Evolutionary conservation across 1,140 invertebrate species (phyloP).

Genomic region (Polyergus mexicanus): DNA sequence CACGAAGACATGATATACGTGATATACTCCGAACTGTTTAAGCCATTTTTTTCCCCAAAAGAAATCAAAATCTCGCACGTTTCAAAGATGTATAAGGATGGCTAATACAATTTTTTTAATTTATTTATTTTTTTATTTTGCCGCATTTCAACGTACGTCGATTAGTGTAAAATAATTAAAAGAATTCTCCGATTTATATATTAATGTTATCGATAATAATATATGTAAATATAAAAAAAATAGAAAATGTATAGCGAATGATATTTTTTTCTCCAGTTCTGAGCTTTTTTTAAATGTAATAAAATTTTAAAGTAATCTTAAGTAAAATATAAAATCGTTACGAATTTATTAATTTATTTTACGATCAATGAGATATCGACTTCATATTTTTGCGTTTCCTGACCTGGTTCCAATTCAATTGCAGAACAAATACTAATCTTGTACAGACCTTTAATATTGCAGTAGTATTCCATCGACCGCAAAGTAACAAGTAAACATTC

Average conservation of each 20-base stretch:
- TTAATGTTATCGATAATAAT: neutral
- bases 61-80: conserved; percentile 16
- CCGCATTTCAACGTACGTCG: neutral
- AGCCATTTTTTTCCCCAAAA: conserved; percentile 3
- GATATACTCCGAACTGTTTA: conserved; percentile 45
- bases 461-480: conserved; percentile 18
- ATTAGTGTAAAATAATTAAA: neutral
- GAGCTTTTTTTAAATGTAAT: no score
- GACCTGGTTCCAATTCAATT: conserved; percentile 8
- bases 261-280: neutral
- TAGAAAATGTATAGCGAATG: neutral
- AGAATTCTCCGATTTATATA: neutral
- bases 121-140: neutral
- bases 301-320: neutral
- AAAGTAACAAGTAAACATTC: conserved; percentile 30
- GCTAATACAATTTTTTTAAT: neutral
- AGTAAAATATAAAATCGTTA: neutral
- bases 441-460: conserved; percentile 30
- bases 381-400: conserved; percentile 20
- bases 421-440: conserved; percentile 49
- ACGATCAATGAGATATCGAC: neutral
- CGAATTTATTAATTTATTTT: conserved; percentile 3
- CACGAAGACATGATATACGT: conserved; percentile 37
- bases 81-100: neutral
- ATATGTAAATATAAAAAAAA: neutral